A percentile compares a stretch with the other conserved stretches of the same genome.
These are phyloP conservation scores for Falco columbarius DNA, from an alignment of 2,797 vertebrate species.

Conservation along the genomic window DNA sequence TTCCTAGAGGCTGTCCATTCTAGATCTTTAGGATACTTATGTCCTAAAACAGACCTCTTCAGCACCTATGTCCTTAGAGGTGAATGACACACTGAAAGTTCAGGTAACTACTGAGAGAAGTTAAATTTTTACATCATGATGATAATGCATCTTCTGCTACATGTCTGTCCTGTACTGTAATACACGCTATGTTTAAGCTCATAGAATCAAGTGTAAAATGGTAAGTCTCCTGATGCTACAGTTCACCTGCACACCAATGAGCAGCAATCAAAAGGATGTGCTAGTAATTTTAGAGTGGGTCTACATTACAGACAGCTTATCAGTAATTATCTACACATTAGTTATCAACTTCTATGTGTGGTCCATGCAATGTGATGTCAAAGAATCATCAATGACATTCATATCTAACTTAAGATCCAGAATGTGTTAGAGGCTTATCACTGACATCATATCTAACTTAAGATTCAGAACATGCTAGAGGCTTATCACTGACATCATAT, in stretches of 20 bases:
- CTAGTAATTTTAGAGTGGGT: neutral
- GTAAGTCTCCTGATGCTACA: neutral
- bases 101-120: neutral
- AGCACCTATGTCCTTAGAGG: accelerated
- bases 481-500: too few relatives aligned
- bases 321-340: neutral
- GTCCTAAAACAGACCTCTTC: neutral
- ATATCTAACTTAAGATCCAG: neutral
- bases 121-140: neutral
- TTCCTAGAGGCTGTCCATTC: neutral
- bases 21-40: neutral
- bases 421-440: neutral
- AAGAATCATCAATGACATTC: neutral
- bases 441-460: neutral
- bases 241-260: neutral
- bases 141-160: neutral
- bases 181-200: neutral
- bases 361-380: neutral
- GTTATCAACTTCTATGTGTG: neutral
- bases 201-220: neutral
- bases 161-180: neutral
- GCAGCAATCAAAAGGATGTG: neutral
- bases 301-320: neutral
- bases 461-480: neutral
- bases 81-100: neutral